phyloP scores from a whole-genome alignment of 64 coral and sea anemone genomes.

The Trachythela sp. region DNA sequence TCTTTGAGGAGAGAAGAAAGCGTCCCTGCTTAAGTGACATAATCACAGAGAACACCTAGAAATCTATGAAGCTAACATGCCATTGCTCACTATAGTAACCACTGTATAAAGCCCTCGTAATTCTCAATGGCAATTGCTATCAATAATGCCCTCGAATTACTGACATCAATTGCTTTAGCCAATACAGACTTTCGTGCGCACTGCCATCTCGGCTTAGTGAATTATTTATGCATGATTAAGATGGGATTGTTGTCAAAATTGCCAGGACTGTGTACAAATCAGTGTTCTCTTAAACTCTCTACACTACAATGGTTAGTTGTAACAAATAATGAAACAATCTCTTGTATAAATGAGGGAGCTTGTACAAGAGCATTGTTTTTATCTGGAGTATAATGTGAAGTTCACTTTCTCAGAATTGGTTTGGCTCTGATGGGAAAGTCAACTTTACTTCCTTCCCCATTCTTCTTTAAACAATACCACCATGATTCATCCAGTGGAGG shows the following conservation, averaged over 20 bases:
- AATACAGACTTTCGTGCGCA: not conserved
- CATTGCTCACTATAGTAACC: constrained; percentile 1
- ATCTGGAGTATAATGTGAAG: constrained; percentile 17
- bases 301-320: constrained; percentile 13
- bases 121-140: constrained; percentile 14
- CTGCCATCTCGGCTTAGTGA: not conserved
- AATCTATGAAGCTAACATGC: not conserved
- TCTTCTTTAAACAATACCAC: not conserved
- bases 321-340: constrained; percentile 13
- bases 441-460: not conserved
- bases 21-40: no score
- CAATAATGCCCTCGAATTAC: constrained; percentile 12
- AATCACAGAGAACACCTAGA: not conserved
- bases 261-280: not conserved
- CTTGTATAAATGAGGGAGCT: constrained; percentile 14
- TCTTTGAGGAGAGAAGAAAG: no score
- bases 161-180: constrained; percentile 15
- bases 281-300: constrained; percentile 22
- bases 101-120: constrained; percentile 12
- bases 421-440: constrained; percentile 6
- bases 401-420: not conserved
- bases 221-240: constrained; percentile 22
- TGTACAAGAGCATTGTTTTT: constrained; percentile 21
- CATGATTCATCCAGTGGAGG: no score
- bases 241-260: not conserved